Evolutionary conservation across 2,888 invertebrate species (phyloP).

Genomic region (Lasioglossum vierecki): DNA sequence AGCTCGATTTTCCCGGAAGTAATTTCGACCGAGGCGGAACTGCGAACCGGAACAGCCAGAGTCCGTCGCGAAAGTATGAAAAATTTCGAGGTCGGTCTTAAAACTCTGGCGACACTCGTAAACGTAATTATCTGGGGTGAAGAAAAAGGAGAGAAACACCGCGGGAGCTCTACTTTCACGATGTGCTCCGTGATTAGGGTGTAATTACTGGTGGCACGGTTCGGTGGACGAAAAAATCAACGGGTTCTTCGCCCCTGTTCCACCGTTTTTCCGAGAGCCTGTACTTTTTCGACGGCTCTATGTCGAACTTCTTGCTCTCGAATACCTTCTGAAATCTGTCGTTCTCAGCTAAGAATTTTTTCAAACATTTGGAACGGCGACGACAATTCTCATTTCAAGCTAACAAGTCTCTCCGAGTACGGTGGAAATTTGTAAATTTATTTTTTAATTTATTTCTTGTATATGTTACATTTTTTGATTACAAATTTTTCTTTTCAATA

Average conservation of each 20-base stretch:
- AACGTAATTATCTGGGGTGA: slow-evolving; percentile 39
- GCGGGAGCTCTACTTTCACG: slow-evolving; percentile 53
- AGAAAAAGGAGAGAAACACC: slow-evolving; percentile 11
- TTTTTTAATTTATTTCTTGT: background rate
- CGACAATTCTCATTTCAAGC: background rate
- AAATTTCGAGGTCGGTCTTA: slow-evolving; percentile 1
- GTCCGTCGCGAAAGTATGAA: background rate
- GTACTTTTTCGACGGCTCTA: background rate
- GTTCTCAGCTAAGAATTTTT: background rate
- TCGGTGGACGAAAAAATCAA: slow-evolving; percentile 56
- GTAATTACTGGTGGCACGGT: slow-evolving; percentile 53
- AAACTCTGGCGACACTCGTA: slow-evolving; percentile 40
- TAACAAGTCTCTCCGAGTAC: no score
- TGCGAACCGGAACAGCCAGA: background rate
- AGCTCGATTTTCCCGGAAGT: background rate
- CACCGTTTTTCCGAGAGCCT: slow-evolving; percentile 12
- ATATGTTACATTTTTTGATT: background rate
- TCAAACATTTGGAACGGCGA: background rate
- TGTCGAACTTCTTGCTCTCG: background rate
- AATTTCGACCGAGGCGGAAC: background rate
- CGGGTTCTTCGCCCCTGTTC: slow-evolving; percentile 20
- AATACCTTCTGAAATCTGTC: background rate
- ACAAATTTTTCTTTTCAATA: background rate
- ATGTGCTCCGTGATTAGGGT: slow-evolving; percentile 32
- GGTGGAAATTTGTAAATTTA: background rate